phyloP scores from a whole-genome alignment of 2,797 vertebrate species.

The Percopsis omiscomaycus region DNA sequence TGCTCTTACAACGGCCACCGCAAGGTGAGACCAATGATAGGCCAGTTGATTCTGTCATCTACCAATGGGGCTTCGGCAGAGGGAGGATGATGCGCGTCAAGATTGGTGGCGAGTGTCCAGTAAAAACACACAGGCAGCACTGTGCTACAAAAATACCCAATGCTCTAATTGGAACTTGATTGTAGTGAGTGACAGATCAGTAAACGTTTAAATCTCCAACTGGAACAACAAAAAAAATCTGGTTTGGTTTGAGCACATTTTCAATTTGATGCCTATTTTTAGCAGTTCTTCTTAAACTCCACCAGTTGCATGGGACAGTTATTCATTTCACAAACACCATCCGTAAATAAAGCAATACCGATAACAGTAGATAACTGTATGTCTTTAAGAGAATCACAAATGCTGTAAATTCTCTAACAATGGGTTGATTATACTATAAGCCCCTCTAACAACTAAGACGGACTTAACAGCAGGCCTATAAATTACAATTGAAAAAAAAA shows the following conservation, averaged over 20 bases:
- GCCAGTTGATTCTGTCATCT: not conserved
- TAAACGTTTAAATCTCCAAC: too few relatives aligned
- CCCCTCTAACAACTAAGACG: too few relatives aligned
- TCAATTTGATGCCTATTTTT: too few relatives aligned
- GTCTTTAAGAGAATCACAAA: not conserved
- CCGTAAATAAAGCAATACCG: too few relatives aligned
- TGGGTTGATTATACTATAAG: not conserved
- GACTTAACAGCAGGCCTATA: too few relatives aligned
- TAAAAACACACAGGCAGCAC: conserved; percentile 9
- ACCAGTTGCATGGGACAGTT: too few relatives aligned
- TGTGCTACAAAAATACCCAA: not conserved
- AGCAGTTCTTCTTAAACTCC: too few relatives aligned
- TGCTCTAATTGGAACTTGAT: not conserved
- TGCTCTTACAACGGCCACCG: conserved; percentile 14
- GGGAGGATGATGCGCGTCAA: conserved; percentile 41
- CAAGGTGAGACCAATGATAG: conserved; percentile 56
- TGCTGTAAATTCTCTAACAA: not conserved
- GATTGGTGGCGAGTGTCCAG: conserved; percentile 44
- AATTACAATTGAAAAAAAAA: too few relatives aligned
- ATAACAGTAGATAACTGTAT: too few relatives aligned
- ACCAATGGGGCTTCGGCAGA: conserved; percentile 53
- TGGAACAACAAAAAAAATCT: not conserved
- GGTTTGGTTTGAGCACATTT: too few relatives aligned
- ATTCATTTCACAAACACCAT: too few relatives aligned
- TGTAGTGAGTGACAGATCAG: not conserved